Evolutionary conservation across 2,888 invertebrate genomes (phyloP).

Genomic region (Eilema caniola): DNA sequence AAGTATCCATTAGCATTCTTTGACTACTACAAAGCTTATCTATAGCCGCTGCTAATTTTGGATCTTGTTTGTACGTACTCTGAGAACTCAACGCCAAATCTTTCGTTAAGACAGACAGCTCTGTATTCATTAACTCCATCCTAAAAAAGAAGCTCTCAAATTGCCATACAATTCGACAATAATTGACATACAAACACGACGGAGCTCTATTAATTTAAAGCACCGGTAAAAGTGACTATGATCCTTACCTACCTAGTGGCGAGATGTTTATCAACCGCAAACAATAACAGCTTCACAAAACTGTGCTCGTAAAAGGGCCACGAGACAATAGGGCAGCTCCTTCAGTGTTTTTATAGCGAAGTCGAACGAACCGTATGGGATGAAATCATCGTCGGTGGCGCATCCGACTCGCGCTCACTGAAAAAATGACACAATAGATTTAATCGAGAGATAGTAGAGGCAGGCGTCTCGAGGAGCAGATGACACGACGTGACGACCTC

Average conservation of each 20-base stretch:
- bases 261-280: constrained; percentile 86
- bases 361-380: constrained; percentile 80
- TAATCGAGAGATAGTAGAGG: constrained; percentile 84
- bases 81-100: constrained; percentile 61
- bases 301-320: constrained; percentile 84
- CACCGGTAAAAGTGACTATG: constrained; percentile 82
- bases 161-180: constrained; percentile 68
- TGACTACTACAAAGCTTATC: constrained; percentile 67
- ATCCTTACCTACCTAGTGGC: constrained; percentile 84
- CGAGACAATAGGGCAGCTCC: constrained; percentile 83
- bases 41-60: constrained; percentile 73
- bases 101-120: constrained; percentile 64
- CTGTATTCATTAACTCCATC: constrained; percentile 79
- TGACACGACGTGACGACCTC: constrained; percentile 85
- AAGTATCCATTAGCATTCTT: constrained; percentile 34
- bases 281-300: constrained; percentile 86
- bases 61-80: constrained; percentile 71
- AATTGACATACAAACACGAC: constrained; percentile 78
- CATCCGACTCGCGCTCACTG: constrained; percentile 81
- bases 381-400: constrained; percentile 86
- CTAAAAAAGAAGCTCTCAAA: constrained; percentile 64
- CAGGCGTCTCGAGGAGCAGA: constrained; percentile 86
- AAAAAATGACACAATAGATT: constrained; percentile 86
- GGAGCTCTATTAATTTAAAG: constrained; percentile 76
- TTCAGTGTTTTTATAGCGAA: constrained; percentile 82